Base-by-base conservation (phyloP, 2,113 vertebrate species). In the Lipotes vexillifer region DNA sequence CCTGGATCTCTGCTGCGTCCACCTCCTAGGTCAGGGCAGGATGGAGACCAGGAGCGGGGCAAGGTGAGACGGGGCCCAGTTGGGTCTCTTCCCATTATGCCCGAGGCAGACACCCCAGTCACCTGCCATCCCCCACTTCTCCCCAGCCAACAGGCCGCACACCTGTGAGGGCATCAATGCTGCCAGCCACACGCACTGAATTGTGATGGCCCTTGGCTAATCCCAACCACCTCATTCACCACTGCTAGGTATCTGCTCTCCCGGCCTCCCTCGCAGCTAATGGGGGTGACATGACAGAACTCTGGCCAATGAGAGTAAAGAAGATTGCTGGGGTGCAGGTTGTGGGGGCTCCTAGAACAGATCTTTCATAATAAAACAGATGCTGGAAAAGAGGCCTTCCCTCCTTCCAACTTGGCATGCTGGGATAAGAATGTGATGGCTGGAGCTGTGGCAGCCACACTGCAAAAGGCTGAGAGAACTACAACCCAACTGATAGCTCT, bases 1-100 rank as follows among this genome's bases (percentile, higher is more conserved):
- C 99, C 97, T 99, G 99, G 97, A 99, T 99, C 90, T 99, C 99
- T 0, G 99, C 98, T 0, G 99, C 99, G 1, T 99, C 99, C 75
- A 99, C 99, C 63, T 99, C 99, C 99, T 99, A 98, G 46, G 66
- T 85, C 1, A 25, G 96, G n/a, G 87, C 3, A 93, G 61, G 89
- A 55, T 0, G 36, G 44, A 89, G 44, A 38, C 8, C 14, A n/a
- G 27, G 20, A 44, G 59, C 6, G 3, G 18, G 46, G 10, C 12
- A 1, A 18, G 20, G n/a, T 13, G 49, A 81, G 21, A 5, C 0
- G 0, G 31, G 68, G 29, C 13, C 9, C 1, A 6, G 41, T 3
- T 12, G 44, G 31, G 31, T 9, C 36, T 31, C 38, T 11, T 49
- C 6, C 27, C 57, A 0, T 18, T 5, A 3, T 0, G 17, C 20